Evolutionary conservation across 2,113 vertebrate genomes (phyloP), one percentile per base, ranked within the genome.

Genomic region (Heterochromis multidens): DNA sequence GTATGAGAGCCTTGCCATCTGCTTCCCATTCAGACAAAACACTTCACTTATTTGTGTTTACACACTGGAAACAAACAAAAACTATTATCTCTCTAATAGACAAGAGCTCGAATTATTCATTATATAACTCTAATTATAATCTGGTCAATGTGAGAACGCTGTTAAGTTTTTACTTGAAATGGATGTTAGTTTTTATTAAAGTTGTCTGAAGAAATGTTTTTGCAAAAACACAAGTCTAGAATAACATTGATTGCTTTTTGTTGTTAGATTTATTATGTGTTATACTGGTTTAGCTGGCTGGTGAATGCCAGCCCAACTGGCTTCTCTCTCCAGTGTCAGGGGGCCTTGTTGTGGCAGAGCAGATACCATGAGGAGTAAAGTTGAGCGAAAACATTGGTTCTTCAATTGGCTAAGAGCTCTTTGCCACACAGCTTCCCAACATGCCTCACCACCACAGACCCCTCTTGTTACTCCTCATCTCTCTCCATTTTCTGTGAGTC

Each of bases 1-100:
- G 95, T 95, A 94, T 72, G 49, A 91, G 52, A 91, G 57, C 76
- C 60, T 60, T 59, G 91, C 87, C 94, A 95, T 96, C 93, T 96
- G 95, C 91, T 95, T 95, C 89, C 83, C 79, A 94, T 96, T 93
- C 86, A 90, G 76, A 56, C 81, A 63, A 61, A 89, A 90, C 86
- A 91, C 88, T 91, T 91, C 56, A 83, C 91, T 85, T 94, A 80
- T 93, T 85, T 92, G 81, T 94, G 94, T 93, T 94, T 94, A 87
- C 90, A 92, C 86, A 84, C 88, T 92, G 88, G 88, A 94, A 95
- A 93, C 91, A 93, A 96, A 95, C 92, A 90, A 93, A 93, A 94
- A 93, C 92, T 88, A 86, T 95, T 94, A 93, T 90, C 81, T 87
- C 43, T 78, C 77, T 76, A 76, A 77, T 61, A 74, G 76, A 80